Conservation (phyloP, 35 echinoderm and acorn worm species). For the Apostichopus japonicus region DNA sequence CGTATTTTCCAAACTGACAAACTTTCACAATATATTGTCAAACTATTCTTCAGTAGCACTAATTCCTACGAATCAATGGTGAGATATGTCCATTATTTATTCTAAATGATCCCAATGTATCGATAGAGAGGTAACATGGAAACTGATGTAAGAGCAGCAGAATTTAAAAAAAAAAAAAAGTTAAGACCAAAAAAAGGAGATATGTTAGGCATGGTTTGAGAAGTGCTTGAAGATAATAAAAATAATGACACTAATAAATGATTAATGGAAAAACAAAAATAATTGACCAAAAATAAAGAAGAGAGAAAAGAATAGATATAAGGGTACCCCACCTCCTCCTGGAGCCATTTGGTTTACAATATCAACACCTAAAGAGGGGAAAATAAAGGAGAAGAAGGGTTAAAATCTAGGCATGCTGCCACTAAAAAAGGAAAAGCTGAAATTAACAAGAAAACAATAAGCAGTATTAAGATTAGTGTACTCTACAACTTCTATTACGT, state of each 20-base stretch:
- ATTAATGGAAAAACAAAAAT: neutral
- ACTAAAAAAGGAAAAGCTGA: neutral
- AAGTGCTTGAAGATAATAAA: neutral
- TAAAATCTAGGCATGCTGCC: conserved; percentile 1
- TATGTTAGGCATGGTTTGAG: neutral
- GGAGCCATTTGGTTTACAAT: conserved; percentile 39
- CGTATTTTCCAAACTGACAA: no score
- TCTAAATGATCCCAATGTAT: no score
- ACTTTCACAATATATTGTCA: no score
- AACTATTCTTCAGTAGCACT: no score
- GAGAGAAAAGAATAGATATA: neutral
- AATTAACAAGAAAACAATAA: no score
- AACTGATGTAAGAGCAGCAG: neutral
- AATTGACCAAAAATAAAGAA: neutral
- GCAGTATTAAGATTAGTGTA: no score
- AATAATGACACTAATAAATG: neutral
- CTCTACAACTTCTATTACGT: no score
- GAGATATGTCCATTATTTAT: no score
- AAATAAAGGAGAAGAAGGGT: conserved; percentile 42
- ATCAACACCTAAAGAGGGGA: conserved; percentile 44
- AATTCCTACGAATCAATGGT: no score
- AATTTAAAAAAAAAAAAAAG: no score
- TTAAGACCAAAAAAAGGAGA: neutral
- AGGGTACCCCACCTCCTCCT: conserved; percentile 49
- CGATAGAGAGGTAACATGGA: neutral